phyloP scores from a whole-genome alignment of 2,797 vertebrate genomes.

The Xiphorhynchus erythropygius region DNA sequence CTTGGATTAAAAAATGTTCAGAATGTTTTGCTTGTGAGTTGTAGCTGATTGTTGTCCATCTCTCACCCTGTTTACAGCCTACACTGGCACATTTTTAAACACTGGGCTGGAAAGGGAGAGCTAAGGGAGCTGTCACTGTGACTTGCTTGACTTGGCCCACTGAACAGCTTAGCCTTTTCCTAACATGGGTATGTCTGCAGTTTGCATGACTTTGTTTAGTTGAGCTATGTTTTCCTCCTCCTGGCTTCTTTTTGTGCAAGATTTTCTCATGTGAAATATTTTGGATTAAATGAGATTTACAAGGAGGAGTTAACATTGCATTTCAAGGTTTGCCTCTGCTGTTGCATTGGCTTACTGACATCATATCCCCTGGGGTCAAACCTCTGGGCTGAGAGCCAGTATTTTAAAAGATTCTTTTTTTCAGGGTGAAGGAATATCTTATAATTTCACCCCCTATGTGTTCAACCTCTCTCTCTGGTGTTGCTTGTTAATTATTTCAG shows the following conservation, averaged over 20 bases:
- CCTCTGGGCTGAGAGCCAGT: constrained; percentile 22
- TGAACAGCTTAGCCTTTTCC: not conserved
- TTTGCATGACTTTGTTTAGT: not conserved
- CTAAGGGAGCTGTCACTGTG: not conserved
- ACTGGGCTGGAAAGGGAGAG: not conserved
- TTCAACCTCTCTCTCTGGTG: not conserved
- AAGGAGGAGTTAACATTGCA: constrained; percentile 8
- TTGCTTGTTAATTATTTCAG: not conserved
- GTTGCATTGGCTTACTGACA: constrained; percentile 8
- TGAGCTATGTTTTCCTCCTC: constrained; percentile 14
- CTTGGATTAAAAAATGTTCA: not conserved
- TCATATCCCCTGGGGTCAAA: constrained; percentile 23
- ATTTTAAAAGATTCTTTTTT: constrained; percentile 11
- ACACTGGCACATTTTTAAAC: not conserved
- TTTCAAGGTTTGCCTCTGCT: constrained; percentile 41
- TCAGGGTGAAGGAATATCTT: constrained; percentile 8
- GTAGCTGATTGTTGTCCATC: not conserved
- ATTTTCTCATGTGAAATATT: constrained; percentile 34
- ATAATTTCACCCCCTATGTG: not conserved
- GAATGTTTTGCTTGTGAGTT: not conserved
- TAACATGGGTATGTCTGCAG: constrained; percentile 5
- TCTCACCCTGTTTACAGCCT: not conserved
- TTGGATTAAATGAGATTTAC: constrained; percentile 37
- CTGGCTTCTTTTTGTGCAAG: not conserved
- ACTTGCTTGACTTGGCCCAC: not conserved